Evolutionary conservation across 2,797 vertebrate species (phyloP).

Genomic region (Tiaroga cobitis): DNA sequence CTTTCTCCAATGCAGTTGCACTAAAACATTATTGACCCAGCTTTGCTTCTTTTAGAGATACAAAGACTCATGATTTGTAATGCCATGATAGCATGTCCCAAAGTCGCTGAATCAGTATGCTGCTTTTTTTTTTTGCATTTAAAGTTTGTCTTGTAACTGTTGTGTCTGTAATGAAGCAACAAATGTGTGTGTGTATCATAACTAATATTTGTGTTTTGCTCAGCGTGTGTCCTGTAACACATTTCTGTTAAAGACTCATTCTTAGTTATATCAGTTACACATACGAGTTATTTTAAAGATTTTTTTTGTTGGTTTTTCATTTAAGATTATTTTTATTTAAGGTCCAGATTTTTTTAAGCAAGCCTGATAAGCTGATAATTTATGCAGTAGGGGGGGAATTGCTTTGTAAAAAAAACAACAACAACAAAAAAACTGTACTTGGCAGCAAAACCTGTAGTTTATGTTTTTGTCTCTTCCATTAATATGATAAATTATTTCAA

Average conservation of each 20-base stretch:
- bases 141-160: neutral
- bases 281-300: constrained; percentile 30
- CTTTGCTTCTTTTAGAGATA: neutral
- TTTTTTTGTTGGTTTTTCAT: constrained; percentile 2
- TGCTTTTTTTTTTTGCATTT: constrained; percentile 4
- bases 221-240: neutral
- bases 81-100: neutral
- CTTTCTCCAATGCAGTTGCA: constrained; percentile 33
- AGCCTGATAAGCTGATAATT: constrained; percentile 11
- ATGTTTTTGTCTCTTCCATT: constrained; percentile 5
- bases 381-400: constrained; percentile 18
- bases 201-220: constrained; percentile 9
- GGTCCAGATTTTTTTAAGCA: constrained; percentile 39
- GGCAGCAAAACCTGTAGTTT: neutral
- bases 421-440: neutral
- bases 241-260: constrained; percentile 13
- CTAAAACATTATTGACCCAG: neutral
- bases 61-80: neutral
- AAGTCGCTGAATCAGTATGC: neutral
- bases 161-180: neutral
- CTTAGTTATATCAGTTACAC: neutral
- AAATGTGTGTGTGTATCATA: neutral
- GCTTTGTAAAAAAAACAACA: neutral
- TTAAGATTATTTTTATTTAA: constrained; percentile 39
- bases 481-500: neutral